Conservation (phyloP, 2,797 vertebrate genomes). For the Microcaecilia unicolor region DNA sequence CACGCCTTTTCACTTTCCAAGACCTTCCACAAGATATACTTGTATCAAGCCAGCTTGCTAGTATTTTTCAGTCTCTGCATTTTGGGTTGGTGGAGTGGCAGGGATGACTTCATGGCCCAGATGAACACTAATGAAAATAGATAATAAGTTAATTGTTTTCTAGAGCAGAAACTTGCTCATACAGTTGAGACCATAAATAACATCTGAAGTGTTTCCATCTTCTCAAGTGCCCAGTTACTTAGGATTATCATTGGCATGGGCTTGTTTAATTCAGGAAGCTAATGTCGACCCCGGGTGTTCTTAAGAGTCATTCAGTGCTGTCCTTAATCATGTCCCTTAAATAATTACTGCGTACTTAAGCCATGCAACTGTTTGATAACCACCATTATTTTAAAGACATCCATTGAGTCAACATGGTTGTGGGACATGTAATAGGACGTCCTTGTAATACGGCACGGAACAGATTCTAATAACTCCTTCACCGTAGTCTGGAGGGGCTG, state of each 20-base stretch:
- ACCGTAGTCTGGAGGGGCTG: not conserved
- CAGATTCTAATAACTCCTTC: too few species aligned
- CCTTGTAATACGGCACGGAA: too few species aligned
- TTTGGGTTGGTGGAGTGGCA: too few species aligned
- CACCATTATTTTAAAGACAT: constrained; percentile 36
- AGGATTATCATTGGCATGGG: constrained; percentile 22
- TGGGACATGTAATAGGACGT: not conserved
- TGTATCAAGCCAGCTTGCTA: too few species aligned
- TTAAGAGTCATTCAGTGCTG: constrained; percentile 19
- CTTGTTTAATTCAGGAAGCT: constrained; percentile 21
- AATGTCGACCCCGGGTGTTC: constrained; percentile 11
- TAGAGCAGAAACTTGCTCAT: constrained; percentile 7
- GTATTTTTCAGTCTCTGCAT: too few species aligned
- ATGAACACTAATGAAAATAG: constrained; percentile 10
- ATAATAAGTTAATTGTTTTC: constrained; percentile 17
- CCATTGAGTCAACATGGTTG: constrained; percentile 10
- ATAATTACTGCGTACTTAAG: constrained; percentile 33
- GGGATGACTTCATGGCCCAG: constrained; percentile 18
- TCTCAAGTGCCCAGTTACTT: constrained; percentile 27
- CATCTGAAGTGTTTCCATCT: constrained; percentile 20
- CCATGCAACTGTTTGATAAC: constrained; percentile 34
- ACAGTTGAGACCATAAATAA: constrained; percentile 7
- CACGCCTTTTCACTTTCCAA: too few species aligned
- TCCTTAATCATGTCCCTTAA: constrained; percentile 30
- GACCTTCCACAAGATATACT: too few species aligned